Evolutionary conservation across 1,140 invertebrate species (phyloP), one percentile per base, ranked within the genome.

Genomic region (Bombus terrestris): DNA sequence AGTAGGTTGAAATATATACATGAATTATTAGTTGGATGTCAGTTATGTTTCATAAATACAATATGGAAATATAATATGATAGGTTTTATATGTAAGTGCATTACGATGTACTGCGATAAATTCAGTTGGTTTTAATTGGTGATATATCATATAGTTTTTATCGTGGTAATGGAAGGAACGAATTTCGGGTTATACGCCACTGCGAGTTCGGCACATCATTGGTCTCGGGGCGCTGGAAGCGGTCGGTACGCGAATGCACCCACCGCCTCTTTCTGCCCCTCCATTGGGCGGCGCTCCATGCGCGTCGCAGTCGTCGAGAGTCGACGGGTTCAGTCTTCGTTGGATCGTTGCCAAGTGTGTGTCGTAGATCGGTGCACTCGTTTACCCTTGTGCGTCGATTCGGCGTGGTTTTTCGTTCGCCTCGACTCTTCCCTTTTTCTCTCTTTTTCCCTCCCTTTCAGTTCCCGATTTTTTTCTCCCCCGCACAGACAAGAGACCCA

Each of bases 281-380:
- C 76, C 68, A 82, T 32, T 66, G 83, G 85, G 41, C 85, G 80
- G 84, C 77, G 82, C 90, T 89, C 91, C 92, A 94, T 93, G 93
- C 93, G 93, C 93, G 92, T 87, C 91, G 87, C 85, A 86, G 86
- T 91, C 92, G 92, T 79, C 92, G 92, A 91, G 89, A 86, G 83
- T 86, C 81, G 72, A 86, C 86, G 47, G 81, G 87, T 86, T 94
- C 94, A 95, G 94, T 95, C 94, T 93, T 88, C 91, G 92, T 91
- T 93, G 91, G 93, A 90, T 91, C 94, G 92, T 93, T 91, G 92
- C 87, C 88, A 92, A 89, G 94, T 90, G 91, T 87, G 92, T 91
- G 89, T 89, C 76, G 83, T 72, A n/a, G 32, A 43, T 53, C 43
- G 39, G 79, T 81, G 69, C 76, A 47, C 66, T 53, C 53, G 72